Percentiles rank a stretch among this genome's conserved stretches.
These are phyloP conservation scores for Cheumatopsyche charites DNA, from an alignment of 1,140 invertebrate genomes.

Conservation along the genomic window DNA sequence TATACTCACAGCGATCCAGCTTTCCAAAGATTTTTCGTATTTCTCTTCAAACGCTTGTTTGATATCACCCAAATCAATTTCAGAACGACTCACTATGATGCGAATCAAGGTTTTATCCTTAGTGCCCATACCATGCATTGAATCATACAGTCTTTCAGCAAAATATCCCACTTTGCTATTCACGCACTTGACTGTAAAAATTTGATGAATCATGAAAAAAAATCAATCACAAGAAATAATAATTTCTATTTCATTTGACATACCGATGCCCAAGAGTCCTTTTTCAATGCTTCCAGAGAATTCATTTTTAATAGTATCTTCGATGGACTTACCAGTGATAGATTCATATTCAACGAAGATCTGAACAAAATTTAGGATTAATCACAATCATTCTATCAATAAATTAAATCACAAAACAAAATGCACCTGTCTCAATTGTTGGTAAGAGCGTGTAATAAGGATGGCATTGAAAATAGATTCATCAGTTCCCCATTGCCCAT, in stretches of 20 bases:
- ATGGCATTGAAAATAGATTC: conserved; percentile 87
- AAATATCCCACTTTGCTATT: conserved; percentile 93
- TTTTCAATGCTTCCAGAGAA: conserved; percentile 85
- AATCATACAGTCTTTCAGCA: conserved; percentile 86
- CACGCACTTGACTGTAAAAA: conserved; percentile 78
- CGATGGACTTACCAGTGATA: conserved; percentile 78
- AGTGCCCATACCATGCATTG: conserved; percentile 89
- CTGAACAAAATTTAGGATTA: conserved; percentile 52
- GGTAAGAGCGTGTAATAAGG: conserved; percentile 77
- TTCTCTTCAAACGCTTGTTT: conserved; percentile 86
- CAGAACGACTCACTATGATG: conserved; percentile 87
- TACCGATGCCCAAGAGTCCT: conserved; percentile 86
- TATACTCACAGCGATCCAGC: conserved; percentile 79
- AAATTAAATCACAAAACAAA: conserved; percentile 1
- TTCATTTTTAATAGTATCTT: conserved; percentile 85
- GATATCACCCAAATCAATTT: conserved; percentile 91
- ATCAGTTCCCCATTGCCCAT: conserved; percentile 85
- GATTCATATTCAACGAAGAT: conserved; percentile 82
- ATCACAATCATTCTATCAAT: background rate
- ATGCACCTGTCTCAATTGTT: conserved; percentile 73
- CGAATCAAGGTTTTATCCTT: conserved; percentile 89
- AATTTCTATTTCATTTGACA: conserved; percentile 49
- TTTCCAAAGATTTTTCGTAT: conserved; percentile 83
- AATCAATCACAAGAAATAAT: background rate
- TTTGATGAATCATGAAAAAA: background rate